These are phyloP conservation scores for Semaprochilodus insignis DNA, from an alignment of 2,797 vertebrate genomes.

Conservation along the genomic window DNA sequence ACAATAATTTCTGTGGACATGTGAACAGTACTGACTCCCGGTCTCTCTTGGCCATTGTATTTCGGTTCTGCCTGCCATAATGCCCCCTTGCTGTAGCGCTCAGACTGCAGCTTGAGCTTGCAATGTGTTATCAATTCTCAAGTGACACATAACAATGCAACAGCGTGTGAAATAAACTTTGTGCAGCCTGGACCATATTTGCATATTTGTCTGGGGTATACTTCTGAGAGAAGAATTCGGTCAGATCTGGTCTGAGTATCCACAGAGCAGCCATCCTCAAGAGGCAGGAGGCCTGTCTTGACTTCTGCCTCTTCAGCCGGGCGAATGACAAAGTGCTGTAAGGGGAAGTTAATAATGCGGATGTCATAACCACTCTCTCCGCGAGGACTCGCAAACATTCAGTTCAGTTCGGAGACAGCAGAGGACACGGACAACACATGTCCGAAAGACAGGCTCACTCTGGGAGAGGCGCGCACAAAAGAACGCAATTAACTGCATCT, in stretches of 20 bases:
- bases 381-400: not conserved
- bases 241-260: not conserved
- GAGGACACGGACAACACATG: conserved; percentile 7
- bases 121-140: not conserved
- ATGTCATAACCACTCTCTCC: conserved; percentile 2
- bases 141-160: not conserved
- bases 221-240: not conserved
- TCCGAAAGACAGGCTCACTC: conserved; percentile 22
- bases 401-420: not conserved
- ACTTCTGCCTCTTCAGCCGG: not conserved
- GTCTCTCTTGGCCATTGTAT: not conserved
- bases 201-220: not conserved
- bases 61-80: not conserved
- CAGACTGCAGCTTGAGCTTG: not conserved
- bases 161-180: not conserved
- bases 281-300: not conserved
- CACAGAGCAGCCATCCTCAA: not conserved
- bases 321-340: not conserved
- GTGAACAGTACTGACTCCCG: not conserved
- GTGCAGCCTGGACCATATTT: not conserved
- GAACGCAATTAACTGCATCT: conserved; percentile 31
- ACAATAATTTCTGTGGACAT: not conserved
- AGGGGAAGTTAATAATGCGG: conserved; percentile 13
- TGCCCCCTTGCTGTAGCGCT: not conserved
- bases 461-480: not conserved